phyloP scores from a whole-genome alignment of 2,113 vertebrate species.

The Phalacrocorax carbo region DNA sequence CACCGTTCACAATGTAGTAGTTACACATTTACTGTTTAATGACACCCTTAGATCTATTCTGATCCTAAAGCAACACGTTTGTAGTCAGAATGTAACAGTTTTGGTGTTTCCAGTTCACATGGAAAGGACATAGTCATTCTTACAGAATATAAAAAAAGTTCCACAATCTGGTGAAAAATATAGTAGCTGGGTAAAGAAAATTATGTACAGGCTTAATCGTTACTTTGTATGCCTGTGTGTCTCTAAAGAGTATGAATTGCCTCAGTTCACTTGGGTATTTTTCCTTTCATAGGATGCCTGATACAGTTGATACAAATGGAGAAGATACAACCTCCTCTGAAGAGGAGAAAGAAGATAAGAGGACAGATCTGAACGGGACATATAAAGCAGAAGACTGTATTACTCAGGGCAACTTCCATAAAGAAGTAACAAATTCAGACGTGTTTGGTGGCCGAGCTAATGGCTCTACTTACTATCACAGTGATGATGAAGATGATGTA shows the following conservation, averaged over 20 bases:
- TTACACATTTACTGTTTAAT: not conserved
- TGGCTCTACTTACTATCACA: slow-evolving; percentile 62
- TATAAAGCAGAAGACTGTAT: slow-evolving; percentile 26
- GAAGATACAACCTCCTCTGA: slow-evolving; percentile 84
- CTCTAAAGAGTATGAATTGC: not conserved
- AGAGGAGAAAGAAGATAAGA: slow-evolving; percentile 81
- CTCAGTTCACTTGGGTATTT: not conserved
- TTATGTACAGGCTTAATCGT: not conserved
- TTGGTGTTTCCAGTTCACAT: not conserved
- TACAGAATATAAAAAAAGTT: not conserved
- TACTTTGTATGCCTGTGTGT: not conserved
- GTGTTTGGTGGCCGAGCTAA: slow-evolving; percentile 57
- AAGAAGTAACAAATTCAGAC: not conserved
- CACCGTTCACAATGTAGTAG: not conserved
- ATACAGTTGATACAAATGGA: slow-evolving; percentile 76
- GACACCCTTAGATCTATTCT: not conserved
- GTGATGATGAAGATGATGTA: slow-evolving; percentile 54
- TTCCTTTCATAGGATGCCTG: slow-evolving; percentile 68
- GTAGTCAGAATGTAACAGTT: not conserved
- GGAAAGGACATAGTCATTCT: not conserved
- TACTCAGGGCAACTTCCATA: slow-evolving; percentile 27
- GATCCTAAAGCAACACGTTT: not conserved
- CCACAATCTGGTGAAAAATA: not conserved
- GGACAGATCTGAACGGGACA: not conserved
- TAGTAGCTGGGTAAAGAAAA: not conserved